A percentile compares a stretch with the other conserved stretches of the same genome.
phyloP scores from a whole-genome alignment of 2,113 vertebrate species.

The Ictidomys tridecemlineatus region DNA sequence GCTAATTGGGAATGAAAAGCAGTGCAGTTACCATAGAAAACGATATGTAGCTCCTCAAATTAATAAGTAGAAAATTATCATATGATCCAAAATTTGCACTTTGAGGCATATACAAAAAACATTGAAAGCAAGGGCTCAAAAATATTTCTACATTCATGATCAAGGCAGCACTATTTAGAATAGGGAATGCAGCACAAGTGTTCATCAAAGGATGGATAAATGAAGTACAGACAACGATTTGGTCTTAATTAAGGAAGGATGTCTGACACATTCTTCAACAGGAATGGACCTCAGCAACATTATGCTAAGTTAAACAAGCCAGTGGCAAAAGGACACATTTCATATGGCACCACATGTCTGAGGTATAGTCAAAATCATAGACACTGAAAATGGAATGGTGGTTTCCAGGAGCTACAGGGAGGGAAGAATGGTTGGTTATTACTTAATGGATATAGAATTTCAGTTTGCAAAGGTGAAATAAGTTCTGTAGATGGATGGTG shows the following conservation, averaged over 20 bases:
- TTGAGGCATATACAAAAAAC: background rate
- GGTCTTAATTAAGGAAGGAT: background rate
- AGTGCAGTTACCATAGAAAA: background rate
- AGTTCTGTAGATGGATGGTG: background rate
- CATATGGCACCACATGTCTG: background rate
- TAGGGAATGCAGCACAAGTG: background rate
- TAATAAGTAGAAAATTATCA: background rate
- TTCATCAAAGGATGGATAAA: background rate
- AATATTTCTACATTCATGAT: background rate
- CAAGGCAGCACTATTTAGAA: background rate
- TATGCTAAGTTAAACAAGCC: background rate
- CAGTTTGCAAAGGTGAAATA: background rate
- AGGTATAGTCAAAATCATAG: background rate
- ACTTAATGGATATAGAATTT: background rate
- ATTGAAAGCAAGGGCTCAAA: background rate
- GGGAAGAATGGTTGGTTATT: background rate
- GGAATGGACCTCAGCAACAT: background rate
- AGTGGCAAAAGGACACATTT: background rate
- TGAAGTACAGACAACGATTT: no score
- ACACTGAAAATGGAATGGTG: background rate
- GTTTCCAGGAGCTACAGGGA: background rate
- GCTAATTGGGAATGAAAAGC: background rate
- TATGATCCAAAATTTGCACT: background rate
- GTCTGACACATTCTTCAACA: background rate
- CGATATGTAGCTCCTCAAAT: background rate